Evolutionary conservation across 1,140 invertebrate species (phyloP).

Genomic region (Conus ventricosus): DNA sequence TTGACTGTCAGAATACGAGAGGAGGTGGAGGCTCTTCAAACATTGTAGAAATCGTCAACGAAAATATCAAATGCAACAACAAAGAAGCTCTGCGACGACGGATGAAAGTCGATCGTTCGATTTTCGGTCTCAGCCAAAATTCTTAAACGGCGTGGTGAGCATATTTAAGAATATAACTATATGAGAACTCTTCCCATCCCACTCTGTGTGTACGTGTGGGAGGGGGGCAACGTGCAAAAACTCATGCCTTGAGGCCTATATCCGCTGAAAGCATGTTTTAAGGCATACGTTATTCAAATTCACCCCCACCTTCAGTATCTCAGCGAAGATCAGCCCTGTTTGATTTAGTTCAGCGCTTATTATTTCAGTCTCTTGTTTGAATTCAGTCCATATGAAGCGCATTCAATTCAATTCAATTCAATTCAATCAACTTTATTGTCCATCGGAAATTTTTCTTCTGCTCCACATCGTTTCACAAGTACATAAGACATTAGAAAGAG

Average conservation of each 20-base stretch:
- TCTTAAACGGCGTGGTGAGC: conserved; percentile 7
- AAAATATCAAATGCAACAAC: not conserved
- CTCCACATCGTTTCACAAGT: too few relatives aligned
- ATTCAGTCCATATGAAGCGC: too few relatives aligned
- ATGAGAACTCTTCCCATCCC: not conserved
- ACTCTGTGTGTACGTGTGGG: not conserved
- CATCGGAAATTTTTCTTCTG: too few relatives aligned
- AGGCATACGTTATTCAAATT: not conserved
- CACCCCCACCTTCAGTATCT: not conserved
- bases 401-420: too few relatives aligned
- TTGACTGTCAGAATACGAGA: conserved; percentile 33
- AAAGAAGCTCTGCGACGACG: not conserved
- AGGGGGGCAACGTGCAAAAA: too few relatives aligned
- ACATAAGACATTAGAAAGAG: too few relatives aligned
- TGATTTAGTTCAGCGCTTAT: not conserved
- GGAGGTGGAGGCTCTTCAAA: conserved; percentile 35
- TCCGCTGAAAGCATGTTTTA: not conserved
- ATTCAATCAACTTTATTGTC: too few relatives aligned
- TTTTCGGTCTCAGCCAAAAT: not conserved
- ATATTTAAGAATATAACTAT: conserved; percentile 10
- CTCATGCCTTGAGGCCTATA: too few relatives aligned
- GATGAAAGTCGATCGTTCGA: not conserved
- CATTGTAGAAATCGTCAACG: conserved; percentile 21
- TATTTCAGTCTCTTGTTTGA: too few relatives aligned
- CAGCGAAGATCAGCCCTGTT: not conserved